These are phyloP conservation scores for Lepilemur septentrionalis DNA, from an alignment of 2,797 vertebrate species.

Conservation along the genomic window DNA sequence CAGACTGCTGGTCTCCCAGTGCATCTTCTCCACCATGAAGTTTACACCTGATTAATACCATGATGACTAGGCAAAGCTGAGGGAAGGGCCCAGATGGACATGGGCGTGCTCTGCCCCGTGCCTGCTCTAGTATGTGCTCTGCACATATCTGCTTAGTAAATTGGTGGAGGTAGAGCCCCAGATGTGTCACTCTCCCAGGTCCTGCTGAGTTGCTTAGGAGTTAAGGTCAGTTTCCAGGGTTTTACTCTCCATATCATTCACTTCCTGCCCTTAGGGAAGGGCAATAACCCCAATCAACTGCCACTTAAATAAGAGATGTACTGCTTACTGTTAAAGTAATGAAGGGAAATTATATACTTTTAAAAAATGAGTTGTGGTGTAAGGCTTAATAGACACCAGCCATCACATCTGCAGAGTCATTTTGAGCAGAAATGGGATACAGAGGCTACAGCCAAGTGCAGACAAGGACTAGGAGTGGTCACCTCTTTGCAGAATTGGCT, in stretches of 20 bases:
- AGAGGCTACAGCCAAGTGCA: too few species aligned
- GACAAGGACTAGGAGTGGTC: not conserved
- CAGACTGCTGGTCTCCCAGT: too few species aligned
- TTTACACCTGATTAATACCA: not conserved
- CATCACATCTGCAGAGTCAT: not conserved
- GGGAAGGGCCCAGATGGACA: not conserved
- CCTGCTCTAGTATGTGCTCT: not conserved
- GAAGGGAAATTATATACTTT: fast-evolving
- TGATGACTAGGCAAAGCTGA: not conserved
- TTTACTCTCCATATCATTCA: not conserved
- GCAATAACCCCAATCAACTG: not conserved
- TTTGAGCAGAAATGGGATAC: not conserved
- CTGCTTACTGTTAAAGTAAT: not conserved
- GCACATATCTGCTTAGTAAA: not conserved
- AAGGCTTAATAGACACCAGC: not conserved
- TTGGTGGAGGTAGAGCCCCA: not conserved
- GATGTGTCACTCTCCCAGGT: not conserved
- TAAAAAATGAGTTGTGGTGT: not conserved
- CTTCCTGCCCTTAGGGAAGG: not conserved
- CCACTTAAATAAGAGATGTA: not conserved
- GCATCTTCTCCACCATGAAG: not conserved
- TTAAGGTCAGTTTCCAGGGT: not conserved
- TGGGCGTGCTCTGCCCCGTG: not conserved
- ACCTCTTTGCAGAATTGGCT: not conserved
- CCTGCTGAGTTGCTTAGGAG: not conserved